Base-by-base conservation (phyloP, 2,113 vertebrate genomes). In the Chionodraco myersi region DNA sequence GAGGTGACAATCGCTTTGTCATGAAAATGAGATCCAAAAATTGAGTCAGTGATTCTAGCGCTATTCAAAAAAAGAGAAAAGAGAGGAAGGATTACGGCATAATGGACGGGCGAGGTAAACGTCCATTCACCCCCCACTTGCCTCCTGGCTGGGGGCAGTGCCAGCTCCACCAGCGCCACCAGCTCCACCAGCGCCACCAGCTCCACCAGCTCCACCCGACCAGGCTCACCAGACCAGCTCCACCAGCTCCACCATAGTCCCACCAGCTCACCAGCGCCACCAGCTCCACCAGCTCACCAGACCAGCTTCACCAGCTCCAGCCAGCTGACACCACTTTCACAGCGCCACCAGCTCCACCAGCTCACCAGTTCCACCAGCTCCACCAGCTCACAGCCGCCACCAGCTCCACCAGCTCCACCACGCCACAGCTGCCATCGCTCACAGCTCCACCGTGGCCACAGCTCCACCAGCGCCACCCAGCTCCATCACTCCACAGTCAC, bases 11-110 rank as follows among this genome's bases (percentile, higher is more conserved):
- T 93, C 90, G 96, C 97, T 97, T 97, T 94, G 96, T 98, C 96
- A 97, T 98, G 97, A 98, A 96, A 97, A 96, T 94, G 83, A 95
- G 93, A 97, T 97, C 96, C 97, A 98, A 97, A 97, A 96, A 96
- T 97, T 96, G 96, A 98, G 96, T 99, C 97, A 97, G 97, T 96
- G 95, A 95, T 97, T 98, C 95, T 92, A 93, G 94, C 86, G 88
- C 96, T 96, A 96, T 95, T 96, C 95, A 21, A 21, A 21, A n/a
- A 21, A 21, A 21, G 21, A 97, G 96, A 97, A 97, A 97, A 96
- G 94, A 92, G 93, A 96, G 88, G 85, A 85, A 95, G 96, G 97
- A 98, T 98, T 98, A 97, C 79, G 85, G 95, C 92, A 97, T 96
- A 97, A 98, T 95, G 86, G 88, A 92, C 66, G 90, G 93, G 94